phyloP scores from a whole-genome alignment of 2,888 invertebrate species.

The Enoplolaimus lenunculus region DNA sequence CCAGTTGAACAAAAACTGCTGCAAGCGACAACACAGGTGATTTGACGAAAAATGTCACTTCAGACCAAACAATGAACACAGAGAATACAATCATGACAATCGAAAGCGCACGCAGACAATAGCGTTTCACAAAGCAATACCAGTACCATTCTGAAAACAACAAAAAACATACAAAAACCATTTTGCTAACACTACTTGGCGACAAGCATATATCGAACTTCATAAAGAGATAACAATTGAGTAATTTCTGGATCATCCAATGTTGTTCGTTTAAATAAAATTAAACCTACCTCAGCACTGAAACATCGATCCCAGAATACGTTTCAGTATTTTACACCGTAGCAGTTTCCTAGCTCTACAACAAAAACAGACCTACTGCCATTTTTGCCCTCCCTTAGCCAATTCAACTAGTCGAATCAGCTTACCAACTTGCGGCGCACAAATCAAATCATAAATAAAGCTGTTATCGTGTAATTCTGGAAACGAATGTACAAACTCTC shows the following conservation, averaged over 20 bases:
- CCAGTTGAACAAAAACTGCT: slow-evolving; percentile 74
- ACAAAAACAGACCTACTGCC: too few species aligned
- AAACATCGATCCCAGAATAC: too few species aligned
- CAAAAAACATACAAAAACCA: too few species aligned
- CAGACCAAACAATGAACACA: slow-evolving; percentile 90
- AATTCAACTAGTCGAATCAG: not conserved
- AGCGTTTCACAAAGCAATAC: slow-evolving; percentile 68
- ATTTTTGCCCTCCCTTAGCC: too few species aligned
- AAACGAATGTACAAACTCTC: slow-evolving; percentile 57
- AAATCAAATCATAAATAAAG: slow-evolving; percentile 32
- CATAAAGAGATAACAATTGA: too few species aligned
- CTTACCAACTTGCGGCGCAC: slow-evolving; percentile 42
- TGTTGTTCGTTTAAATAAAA: too few species aligned
- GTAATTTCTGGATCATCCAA: too few species aligned
- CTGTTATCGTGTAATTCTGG: slow-evolving; percentile 52
- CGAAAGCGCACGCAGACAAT: slow-evolving; percentile 56
- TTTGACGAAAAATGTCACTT: slow-evolving; percentile 89
- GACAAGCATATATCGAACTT: too few species aligned
- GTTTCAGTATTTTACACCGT: too few species aligned
- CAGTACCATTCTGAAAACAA: slow-evolving; percentile 75
- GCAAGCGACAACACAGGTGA: slow-evolving; percentile 83
- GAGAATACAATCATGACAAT: slow-evolving; percentile 59
- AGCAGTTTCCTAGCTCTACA: too few species aligned
- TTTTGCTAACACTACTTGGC: too few species aligned
- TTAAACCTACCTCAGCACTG: too few species aligned